Base-by-base conservation (phyloP, 2,113 vertebrate genomes). In the Asarcornis scutulata region DNA sequence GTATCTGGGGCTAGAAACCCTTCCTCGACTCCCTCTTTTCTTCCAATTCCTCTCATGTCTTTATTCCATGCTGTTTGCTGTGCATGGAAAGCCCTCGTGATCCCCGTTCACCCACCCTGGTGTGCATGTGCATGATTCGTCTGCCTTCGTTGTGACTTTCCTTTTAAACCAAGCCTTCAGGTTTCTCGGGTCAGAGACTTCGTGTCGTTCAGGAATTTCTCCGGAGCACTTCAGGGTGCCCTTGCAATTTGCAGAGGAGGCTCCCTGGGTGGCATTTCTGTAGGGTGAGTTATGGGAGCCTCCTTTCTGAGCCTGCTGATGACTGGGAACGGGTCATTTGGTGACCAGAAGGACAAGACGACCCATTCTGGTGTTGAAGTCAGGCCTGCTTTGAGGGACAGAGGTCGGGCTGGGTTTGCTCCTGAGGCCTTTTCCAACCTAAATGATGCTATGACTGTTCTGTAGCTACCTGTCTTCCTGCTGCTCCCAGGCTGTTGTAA, bases 341-440 rank as follows among this genome's bases (percentile, higher is more conserved):
- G 48, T 64, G 64, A 58, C 56, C 73, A 91, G 80, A 75, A 86
- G 38, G 56, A 46, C 34, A 59, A 75, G 60, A 58, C 56, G 46
- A 59, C 29, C 7, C 77, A 5, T 80, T 81, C 78, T 86, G 55
- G 11, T 67, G 36, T 52, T 68, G 73, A 29, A 9, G 11, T 42
- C 77, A 27, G 1, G 68, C 83, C 52, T 78, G 18, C 69, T 90
- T 82, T 91, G 77, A 89, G 84, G 16, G 52, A 93, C 48, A 95
- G 71, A 87, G 75, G 44, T 66, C 80, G 88, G 75, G 75, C 40
- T 68, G 88, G 69, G 52, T 86, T 83, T 89, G 44, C 36, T 32
- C 26, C 77, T 84, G 62, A 93, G 69, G 58, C 93, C 62, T 32
- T 62, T 93, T 95, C 85, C 80, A 89, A 75, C 60, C 68, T 72